Conservation (phyloP, 2,113 vertebrate species). For the Rhea americana region DNA sequence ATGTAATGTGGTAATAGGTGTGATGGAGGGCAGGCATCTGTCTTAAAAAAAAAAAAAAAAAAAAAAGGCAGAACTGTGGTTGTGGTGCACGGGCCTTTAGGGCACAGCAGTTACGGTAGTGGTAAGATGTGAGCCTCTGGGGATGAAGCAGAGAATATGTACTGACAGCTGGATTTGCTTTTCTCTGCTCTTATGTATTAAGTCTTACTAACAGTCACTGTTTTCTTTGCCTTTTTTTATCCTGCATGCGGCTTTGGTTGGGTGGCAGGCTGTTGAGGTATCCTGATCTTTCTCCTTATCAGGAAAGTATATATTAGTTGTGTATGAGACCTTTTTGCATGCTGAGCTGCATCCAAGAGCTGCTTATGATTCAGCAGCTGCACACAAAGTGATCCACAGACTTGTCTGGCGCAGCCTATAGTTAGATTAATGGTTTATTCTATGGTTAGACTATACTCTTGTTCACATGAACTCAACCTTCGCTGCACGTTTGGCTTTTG, state of each 20-base stretch:
- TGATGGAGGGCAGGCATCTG: conserved; percentile 20
- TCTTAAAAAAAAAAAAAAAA: not conserved
- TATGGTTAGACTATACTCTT: rapidly evolving
- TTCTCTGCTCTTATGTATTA: not conserved
- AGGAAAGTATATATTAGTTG: not conserved
- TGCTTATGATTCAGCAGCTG: not conserved
- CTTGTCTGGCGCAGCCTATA: not conserved
- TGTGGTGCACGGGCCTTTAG: not conserved
- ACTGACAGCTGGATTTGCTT: not conserved
- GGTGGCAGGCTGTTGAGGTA: not conserved
- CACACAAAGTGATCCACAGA: not conserved
- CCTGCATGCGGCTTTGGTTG: not conserved
- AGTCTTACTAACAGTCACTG: not conserved
- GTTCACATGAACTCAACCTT: not conserved
- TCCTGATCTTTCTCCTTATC: not conserved
- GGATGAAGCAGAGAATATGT: not conserved
- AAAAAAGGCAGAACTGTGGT: not conserved
- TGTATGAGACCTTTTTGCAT: rapidly evolving
- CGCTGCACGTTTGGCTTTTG: not conserved
- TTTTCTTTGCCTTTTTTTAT: not conserved
- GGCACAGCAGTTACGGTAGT: not conserved
- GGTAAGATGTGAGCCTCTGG: not conserved
- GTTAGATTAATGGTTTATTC: not conserved
- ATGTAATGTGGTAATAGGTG: not conserved
- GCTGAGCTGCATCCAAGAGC: not conserved